phyloP scores from a whole-genome alignment of 2,888 invertebrate genomes.

The Amiota communis region DNA sequence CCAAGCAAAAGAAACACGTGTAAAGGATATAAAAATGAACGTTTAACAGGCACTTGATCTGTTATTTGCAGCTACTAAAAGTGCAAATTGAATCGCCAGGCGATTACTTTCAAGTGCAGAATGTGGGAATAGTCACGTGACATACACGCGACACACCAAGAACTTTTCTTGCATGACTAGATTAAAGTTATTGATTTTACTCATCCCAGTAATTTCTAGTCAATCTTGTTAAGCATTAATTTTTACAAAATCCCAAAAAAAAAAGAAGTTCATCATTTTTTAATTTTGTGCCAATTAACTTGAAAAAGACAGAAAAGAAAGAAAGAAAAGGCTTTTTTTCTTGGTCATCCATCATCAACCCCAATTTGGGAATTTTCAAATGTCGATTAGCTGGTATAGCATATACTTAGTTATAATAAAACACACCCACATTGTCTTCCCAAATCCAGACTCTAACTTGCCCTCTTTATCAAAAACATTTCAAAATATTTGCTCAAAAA shows the following conservation, averaged over 20 bases:
- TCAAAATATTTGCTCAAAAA: not conserved
- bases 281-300: conserved; percentile 31
- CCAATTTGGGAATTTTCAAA: conserved; percentile 25
- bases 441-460: too few relatives aligned
- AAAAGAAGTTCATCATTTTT: conserved; percentile 15
- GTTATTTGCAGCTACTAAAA: conserved; percentile 41
- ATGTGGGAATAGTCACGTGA: conserved; percentile 58
- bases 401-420: conserved; percentile 50
- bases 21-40: conserved; percentile 45
- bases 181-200: conserved; percentile 58
- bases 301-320: not conserved
- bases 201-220: not conserved
- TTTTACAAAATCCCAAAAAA: conserved; percentile 15
- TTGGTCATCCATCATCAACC: too few relatives aligned
- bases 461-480: conserved; percentile 18
- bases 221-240: conserved; percentile 6
- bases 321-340: not conserved
- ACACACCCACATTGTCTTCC: conserved; percentile 37
- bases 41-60: conserved; percentile 68
- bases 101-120: not conserved
- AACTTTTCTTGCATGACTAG: conserved; percentile 42
- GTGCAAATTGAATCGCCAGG: conserved; percentile 12
- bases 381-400: conserved; percentile 56
- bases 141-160: conserved; percentile 61
- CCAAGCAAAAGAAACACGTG: not conserved